phyloP scores from a whole-genome alignment of 1,140 invertebrate species.

The Sycobia sp. region DNA sequence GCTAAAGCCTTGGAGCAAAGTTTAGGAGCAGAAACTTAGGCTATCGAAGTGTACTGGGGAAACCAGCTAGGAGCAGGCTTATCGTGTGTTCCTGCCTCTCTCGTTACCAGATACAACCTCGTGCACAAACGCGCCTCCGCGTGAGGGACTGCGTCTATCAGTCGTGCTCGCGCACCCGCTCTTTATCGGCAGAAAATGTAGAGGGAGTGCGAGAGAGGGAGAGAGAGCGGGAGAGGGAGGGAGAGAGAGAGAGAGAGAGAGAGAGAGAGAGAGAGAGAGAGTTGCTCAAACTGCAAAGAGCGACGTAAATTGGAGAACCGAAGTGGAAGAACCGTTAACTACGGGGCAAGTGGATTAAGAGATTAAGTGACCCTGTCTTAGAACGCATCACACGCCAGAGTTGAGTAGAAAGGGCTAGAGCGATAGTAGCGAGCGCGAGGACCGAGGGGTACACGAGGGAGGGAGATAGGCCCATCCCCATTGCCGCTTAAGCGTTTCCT shows the following conservation, averaged over 20 bases:
- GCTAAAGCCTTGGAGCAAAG: too few species aligned
- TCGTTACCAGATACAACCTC: too few species aligned
- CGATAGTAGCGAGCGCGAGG: too few species aligned
- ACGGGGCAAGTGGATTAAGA: conserved; percentile 43
- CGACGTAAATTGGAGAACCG: conserved; percentile 42
- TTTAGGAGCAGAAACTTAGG: too few species aligned
- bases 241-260: background rate
- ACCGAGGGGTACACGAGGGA: background rate
- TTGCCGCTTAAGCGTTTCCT: conserved; percentile 4
- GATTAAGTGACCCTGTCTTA: conserved; percentile 38
- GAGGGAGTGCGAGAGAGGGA: too few species aligned
- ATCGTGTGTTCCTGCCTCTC: too few species aligned
- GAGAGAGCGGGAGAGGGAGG: background rate
- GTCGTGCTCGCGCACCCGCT: conserved; percentile 2
- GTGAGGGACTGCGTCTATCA: background rate
- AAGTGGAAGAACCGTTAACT: conserved; percentile 41
- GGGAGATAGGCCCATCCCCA: background rate
- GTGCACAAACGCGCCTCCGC: background rate
- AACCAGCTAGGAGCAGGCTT: too few species aligned
- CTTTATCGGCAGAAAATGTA: conserved; percentile 21
- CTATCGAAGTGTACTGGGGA: too few species aligned
- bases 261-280: too few species aligned
- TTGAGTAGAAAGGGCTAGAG: background rate
- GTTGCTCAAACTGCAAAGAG: conserved; percentile 3
- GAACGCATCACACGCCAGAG: conserved; percentile 17